These are phyloP conservation scores for Pseudomugil tenellus DNA, from an alignment of 2,797 vertebrate genomes.

Conservation along the genomic window DNA sequence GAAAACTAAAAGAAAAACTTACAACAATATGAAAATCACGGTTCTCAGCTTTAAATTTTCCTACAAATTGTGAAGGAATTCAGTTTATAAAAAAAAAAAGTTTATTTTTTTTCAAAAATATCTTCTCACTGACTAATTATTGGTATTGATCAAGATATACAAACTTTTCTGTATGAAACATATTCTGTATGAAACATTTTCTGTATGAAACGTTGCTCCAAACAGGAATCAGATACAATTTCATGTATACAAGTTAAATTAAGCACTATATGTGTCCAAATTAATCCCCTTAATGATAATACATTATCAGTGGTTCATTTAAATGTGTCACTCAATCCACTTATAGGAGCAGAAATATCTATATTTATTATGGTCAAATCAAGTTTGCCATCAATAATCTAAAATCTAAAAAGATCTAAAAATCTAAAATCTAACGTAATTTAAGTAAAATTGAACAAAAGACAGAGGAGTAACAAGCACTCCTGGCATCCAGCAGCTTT, in stretches of 20 bases:
- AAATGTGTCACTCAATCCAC: neutral
- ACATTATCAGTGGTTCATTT: neutral
- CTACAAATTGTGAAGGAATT: neutral
- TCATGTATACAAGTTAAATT: neutral
- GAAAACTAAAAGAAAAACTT: neutral
- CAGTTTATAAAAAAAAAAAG: neutral
- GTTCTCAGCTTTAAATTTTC: neutral
- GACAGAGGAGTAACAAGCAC: neutral
- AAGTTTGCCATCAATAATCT: neutral
- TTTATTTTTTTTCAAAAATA: neutral
- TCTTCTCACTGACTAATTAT: neutral
- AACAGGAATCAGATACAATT: neutral
- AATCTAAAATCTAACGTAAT: neutral
- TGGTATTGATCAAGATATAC: neutral
- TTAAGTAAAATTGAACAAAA: neutral
- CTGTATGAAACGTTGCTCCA: too few species aligned
- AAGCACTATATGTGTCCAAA: neutral
- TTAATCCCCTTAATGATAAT: neutral
- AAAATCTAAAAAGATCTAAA: too few species aligned
- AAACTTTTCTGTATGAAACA: neutral
- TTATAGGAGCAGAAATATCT: neutral
- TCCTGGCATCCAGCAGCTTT: slow-evolving; percentile 7
- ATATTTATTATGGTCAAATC: neutral
- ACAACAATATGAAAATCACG: neutral
- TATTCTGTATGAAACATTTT: too few species aligned